These are phyloP conservation scores for Caenorhabditis sulstoni DNA, from an alignment of 2,888 invertebrate genomes.

Conservation along the genomic window DNA sequence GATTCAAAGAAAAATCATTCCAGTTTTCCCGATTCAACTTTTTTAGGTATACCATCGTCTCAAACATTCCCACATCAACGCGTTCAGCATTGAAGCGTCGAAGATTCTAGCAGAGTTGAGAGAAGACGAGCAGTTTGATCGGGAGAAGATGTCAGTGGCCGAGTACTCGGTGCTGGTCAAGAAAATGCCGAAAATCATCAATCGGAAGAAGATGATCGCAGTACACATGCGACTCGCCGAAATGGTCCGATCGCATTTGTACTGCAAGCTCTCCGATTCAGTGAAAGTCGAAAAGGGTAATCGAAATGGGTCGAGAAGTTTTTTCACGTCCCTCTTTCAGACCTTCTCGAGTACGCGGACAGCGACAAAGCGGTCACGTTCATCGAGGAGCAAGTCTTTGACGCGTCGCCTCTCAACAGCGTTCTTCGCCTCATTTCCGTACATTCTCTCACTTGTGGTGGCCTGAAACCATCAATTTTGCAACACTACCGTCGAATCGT, in stretches of 20 bases:
- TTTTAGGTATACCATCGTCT: slow-evolving; percentile 63
- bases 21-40: background rate
- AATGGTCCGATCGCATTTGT: slow-evolving; percentile 57
- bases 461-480: slow-evolving; percentile 91
- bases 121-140: slow-evolving; percentile 69
- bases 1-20: too few species aligned
- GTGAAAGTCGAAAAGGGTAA: slow-evolving; percentile 54
- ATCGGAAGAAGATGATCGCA: slow-evolving; percentile 62
- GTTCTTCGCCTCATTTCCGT: slow-evolving; percentile 88
- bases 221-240: slow-evolving; percentile 69
- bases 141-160: slow-evolving; percentile 68
- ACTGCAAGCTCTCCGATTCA: slow-evolving; percentile 59
- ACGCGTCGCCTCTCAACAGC: slow-evolving; percentile 62
- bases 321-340: slow-evolving; percentile 82
- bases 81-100: slow-evolving; percentile 66
- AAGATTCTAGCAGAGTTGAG: slow-evolving; percentile 68
- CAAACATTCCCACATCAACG: slow-evolving; percentile 70
- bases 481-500: slow-evolving; percentile 83
- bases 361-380: slow-evolving; percentile 91
- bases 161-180: slow-evolving; percentile 69
- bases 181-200: slow-evolving; percentile 69
- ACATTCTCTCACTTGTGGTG: slow-evolving; percentile 93
- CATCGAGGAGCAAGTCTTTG: slow-evolving; percentile 93
- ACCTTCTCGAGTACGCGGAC: slow-evolving; percentile 92
- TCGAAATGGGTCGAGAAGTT: too few species aligned